These are phyloP conservation scores for Drosophila cognata DNA, from an alignment of 2,888 invertebrate genomes.

Conservation along the genomic window DNA sequence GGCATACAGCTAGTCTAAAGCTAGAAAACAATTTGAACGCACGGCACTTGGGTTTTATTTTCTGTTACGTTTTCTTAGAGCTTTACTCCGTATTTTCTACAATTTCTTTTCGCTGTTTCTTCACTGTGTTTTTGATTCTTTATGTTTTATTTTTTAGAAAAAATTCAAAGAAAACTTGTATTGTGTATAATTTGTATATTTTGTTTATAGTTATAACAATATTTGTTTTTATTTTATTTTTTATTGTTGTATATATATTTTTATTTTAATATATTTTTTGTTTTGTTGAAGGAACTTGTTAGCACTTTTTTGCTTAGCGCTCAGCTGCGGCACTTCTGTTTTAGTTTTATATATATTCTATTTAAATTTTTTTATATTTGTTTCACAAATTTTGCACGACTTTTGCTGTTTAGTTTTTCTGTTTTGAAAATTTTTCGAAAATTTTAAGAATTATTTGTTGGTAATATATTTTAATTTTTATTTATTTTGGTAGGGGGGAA, in stretches of 20 bases:
- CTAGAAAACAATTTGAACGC: constrained; percentile 18
- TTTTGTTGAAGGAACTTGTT: constrained; percentile 73
- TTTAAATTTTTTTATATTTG: constrained; percentile 18
- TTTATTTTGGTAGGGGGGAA: constrained; percentile 18
- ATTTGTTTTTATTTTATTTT: constrained; percentile 13
- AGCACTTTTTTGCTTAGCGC: constrained; percentile 69
- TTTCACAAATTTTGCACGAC: constrained; percentile 44
- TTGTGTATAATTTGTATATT: constrained; percentile 69
- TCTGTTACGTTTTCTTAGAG: constrained; percentile 14
- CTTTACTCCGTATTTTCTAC: constrained; percentile 13
- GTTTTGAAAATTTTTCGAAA: constrained; percentile 53
- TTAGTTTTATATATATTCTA: constrained; percentile 43
- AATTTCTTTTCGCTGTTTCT: constrained; percentile 14
- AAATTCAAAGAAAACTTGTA: constrained; percentile 60
- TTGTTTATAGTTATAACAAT: constrained; percentile 68
- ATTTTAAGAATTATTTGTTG: constrained; percentile 39
- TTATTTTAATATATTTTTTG: constrained; percentile 24
- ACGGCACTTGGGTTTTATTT: constrained; percentile 45
- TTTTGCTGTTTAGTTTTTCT: constrained; percentile 30
- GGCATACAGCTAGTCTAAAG: not conserved
- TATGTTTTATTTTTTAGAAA: constrained; percentile 33
- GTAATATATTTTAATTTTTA: constrained; percentile 7
- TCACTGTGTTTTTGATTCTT: constrained; percentile 12
- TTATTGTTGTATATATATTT: constrained; percentile 44
- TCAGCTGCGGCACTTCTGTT: constrained; percentile 72